Evolutionary conservation across 2,113 vertebrate species (phyloP).

Genomic region (Bathybates hornii): DNA sequence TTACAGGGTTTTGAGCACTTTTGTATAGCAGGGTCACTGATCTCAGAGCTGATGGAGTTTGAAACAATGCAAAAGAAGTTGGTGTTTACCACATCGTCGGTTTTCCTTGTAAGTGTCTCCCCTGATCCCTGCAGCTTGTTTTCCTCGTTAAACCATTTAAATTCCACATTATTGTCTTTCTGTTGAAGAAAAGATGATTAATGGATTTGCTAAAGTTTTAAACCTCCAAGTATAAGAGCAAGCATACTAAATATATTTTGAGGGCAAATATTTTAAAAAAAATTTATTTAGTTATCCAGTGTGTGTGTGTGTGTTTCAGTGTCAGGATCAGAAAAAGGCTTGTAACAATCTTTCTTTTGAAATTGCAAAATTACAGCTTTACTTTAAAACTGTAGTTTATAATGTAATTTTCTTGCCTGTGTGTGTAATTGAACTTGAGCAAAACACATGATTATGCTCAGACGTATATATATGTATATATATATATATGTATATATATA

Average conservation of each 20-base stretch:
- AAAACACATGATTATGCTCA: no score
- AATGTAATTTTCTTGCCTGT: background rate
- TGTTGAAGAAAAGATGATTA: background rate
- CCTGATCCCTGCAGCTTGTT: fast-evolving
- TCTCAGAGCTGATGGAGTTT: fast-evolving
- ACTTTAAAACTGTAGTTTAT: background rate
- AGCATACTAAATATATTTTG: background rate
- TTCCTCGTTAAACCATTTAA: background rate
- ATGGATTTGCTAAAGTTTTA: background rate
- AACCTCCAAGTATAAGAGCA: fast-evolving
- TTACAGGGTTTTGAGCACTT: fast-evolving
- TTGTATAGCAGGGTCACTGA: fast-evolving
- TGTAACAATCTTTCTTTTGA: background rate
- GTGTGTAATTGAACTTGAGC: background rate
- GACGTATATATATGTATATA: fast-evolving
- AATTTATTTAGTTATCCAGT: background rate
- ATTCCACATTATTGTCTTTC: fast-evolving
- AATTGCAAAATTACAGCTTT: background rate
- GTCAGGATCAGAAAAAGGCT: fast-evolving
- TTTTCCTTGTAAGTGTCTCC: fast-evolving
- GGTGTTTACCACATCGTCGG: fast-evolving
- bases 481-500: fast-evolving
- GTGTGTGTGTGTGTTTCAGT: background rate
- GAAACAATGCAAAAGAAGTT: background rate
- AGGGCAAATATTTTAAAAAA: background rate